Base-by-base conservation (phyloP, 2,797 vertebrate genomes). In the Megaceryle alcyon region DNA sequence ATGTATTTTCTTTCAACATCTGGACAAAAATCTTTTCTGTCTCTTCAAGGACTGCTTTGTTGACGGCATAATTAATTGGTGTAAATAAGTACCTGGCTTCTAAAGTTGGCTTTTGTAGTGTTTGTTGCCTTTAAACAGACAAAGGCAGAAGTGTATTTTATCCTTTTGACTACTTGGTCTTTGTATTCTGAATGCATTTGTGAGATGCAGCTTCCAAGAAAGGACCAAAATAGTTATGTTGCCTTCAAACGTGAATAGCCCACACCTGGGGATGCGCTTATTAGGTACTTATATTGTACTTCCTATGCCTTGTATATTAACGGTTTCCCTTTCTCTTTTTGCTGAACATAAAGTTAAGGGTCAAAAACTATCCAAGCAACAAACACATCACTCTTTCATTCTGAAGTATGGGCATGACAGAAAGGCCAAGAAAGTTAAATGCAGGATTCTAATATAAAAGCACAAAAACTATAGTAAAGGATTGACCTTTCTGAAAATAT, bases 31-130 rank as follows among this genome's bases (percentile, higher is more conserved):
- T n/a, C 29, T 95, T 70, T 78, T 88, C 46, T 71, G 26, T 90
- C 9, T 91, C 44, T 78, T 94, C 92, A 96, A 95, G 72, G 84
- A 92, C 91, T 93, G 48, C 46, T 94, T 94, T 96, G 53, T 89
- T 94, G 94, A 86, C 12, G 6, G 75, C 21, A 19, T 75, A 72
- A 68, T 73, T 73, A 33, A 64, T 95, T 93, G 88, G 85, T 95
- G 94, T 94, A 90, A 71, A 11, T 84, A 91, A 84, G 37, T 82
- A 80, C 68, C 84, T 92, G 60, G 53, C 64, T 91, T 96, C 70
- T 91, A 79, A 95, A 82, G 29, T 21, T 86, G 41, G 31, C 53
- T 91, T 43, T 79, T 82, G 21, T 72, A 31, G 22, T 61, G 48
- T 85, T 82, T 82, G 43, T 69, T 69, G 57, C 80, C 54, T 92